A percentile compares a stretch with the other conserved stretches of the same genome.
These are phyloP conservation scores for Cottus gobio DNA, from an alignment of 2,113 vertebrate genomes.

Conservation along the genomic window DNA sequence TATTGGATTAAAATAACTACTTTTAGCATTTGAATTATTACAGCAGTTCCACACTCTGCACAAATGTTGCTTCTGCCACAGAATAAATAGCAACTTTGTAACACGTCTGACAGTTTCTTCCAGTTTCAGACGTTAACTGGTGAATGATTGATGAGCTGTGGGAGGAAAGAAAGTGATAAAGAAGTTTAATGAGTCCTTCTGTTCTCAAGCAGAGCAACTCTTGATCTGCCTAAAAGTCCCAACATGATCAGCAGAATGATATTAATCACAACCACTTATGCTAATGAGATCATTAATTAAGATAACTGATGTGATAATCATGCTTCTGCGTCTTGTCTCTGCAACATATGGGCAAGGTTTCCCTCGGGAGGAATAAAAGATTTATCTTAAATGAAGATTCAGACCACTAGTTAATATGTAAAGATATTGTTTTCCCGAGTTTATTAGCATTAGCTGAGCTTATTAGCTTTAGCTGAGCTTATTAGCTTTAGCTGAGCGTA, in stretches of 20 bases:
- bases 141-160: neutral
- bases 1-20: neutral
- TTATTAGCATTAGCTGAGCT: too few species aligned
- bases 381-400: neutral
- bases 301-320: slow-evolving; percentile 27
- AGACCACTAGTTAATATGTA: neutral
- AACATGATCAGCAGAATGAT: slow-evolving; percentile 12
- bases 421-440: neutral
- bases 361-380: neutral
- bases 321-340: neutral
- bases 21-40: neutral
- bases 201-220: slow-evolving; percentile 17
- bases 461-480: neutral
- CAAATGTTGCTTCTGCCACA: neutral
- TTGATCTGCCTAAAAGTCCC: slow-evolving; percentile 4
- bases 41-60: neutral
- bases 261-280: slow-evolving; percentile 28
- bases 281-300: slow-evolving; percentile 30
- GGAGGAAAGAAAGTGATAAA: slow-evolving; percentile 1
- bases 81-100: neutral
- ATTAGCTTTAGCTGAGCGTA: too few species aligned
- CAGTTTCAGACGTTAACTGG: neutral
- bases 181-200: slow-evolving; percentile 19
- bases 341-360: neutral
- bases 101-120: neutral